These are phyloP conservation scores for Chitala chitala DNA, from an alignment of 2,113 vertebrate species.

Conservation along the genomic window DNA sequence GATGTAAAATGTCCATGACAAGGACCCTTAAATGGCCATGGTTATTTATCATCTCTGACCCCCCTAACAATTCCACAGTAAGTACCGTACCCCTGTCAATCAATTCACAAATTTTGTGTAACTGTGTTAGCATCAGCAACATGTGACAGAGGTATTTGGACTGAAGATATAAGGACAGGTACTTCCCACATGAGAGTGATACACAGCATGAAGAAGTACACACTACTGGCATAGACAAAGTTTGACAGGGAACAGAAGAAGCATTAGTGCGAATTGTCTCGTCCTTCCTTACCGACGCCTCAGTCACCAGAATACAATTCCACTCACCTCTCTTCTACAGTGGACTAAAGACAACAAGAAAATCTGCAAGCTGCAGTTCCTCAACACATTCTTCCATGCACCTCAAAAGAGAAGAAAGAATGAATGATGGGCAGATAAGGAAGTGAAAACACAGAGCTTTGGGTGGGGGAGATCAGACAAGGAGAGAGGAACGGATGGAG, in stretches of 20 bases:
- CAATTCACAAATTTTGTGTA: neutral
- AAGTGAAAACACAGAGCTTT: neutral
- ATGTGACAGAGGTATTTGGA: neutral
- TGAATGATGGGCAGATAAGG: neutral
- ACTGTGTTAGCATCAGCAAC: neutral
- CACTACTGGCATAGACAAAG: neutral
- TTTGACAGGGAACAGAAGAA: neutral
- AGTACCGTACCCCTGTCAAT: neutral
- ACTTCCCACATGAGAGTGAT: neutral
- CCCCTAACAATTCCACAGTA: neutral
- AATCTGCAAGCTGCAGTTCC: neutral
- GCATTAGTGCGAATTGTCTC: neutral
- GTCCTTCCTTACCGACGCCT: too few species aligned
- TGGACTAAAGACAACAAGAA: neutral
- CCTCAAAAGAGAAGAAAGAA: neutral
- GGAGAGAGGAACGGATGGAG: neutral
- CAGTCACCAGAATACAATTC: neutral
- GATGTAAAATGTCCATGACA: neutral
- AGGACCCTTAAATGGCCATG: neutral
- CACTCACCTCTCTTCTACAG: neutral
- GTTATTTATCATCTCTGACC: slow-evolving; percentile 8
- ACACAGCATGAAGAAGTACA: neutral
- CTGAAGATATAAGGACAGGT: neutral
- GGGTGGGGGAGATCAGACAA: neutral
- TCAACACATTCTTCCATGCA: neutral